These are phyloP conservation scores for Folsomia candida DNA, from an alignment of 2,888 invertebrate species.

Conservation along the genomic window DNA sequence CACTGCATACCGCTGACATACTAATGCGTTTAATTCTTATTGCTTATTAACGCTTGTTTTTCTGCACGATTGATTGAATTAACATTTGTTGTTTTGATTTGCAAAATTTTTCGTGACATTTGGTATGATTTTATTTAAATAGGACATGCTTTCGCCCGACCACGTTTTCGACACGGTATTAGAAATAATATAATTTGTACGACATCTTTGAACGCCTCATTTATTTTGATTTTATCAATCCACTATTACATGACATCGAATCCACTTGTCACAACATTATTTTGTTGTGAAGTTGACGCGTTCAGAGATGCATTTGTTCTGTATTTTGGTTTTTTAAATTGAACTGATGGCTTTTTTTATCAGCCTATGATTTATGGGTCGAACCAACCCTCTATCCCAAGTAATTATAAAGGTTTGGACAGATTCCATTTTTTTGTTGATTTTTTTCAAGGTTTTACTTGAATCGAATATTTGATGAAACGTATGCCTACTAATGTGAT, in stretches of 20 bases:
- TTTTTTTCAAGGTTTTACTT: neutral
- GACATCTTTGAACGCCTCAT: too few species aligned
- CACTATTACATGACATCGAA: too few species aligned
- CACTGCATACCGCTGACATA: too few species aligned
- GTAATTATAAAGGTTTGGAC: slow-evolving; percentile 50
- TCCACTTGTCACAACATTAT: too few species aligned
- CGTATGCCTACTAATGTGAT: neutral
- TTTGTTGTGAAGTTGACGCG: too few species aligned
- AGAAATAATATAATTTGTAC: too few species aligned
- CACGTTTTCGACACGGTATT: slow-evolving; percentile 82
- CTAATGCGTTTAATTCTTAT: too few species aligned
- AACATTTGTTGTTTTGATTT: slow-evolving; percentile 53
- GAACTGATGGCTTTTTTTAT: too few species aligned
- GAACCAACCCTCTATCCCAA: slow-evolving; percentile 82
- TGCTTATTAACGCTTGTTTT: slow-evolving; percentile 25
- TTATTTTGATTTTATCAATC: too few species aligned
- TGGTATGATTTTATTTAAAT: slow-evolving; percentile 36
- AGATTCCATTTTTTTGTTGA: slow-evolving; percentile 10
- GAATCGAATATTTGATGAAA: neutral
- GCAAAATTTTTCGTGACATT: slow-evolving; percentile 45
- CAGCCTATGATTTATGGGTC: slow-evolving; percentile 73
- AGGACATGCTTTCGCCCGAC: slow-evolving; percentile 89
- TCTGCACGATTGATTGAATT: slow-evolving; percentile 38
- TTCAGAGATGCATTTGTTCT: too few species aligned
- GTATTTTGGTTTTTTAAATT: too few species aligned